Evolutionary conservation across 2,888 invertebrate genomes (phyloP), one percentile per base, ranked within the genome.

Genomic region (Salticus scenicus): DNA sequence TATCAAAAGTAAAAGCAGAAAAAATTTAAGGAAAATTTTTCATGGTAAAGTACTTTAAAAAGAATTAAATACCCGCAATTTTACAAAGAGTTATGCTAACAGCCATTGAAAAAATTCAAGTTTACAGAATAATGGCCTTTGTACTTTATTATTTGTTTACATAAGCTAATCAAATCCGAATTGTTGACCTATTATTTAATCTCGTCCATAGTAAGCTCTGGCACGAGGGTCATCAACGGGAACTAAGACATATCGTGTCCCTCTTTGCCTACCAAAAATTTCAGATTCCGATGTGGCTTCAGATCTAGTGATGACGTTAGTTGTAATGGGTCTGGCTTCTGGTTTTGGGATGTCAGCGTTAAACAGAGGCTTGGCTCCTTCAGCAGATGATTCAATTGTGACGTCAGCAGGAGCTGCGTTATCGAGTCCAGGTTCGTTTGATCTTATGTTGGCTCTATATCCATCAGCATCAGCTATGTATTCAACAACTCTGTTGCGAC

Each of bases 401-500:
- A 84, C 78, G 37, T 74, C 57, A 1, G 84, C 84, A n/a, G 84
- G 78, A 63, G 17, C 47, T 14, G 57, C 57, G 64, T 77, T 72
- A 27, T 86, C 72, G 20, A 75, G 75, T 57, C 82, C 82, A 8
- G 82, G 82, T 63, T 82, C 82, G 30, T 82, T 82, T 24, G 82
- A 75, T 2, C 64, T n/a, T 0, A 85, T 79, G 24, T 33, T n/a
- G 64, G 85, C 85, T 1, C 69, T 27, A 63, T 79, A 85, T 12
- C 85, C 85, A 0, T 63, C 74, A 10, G 78, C 24, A 17, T 30
- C 85, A 1, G 85, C 85, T 0, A 63, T 33, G 74, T 90, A 88
- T 89, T 90, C 78, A 88, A 90, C 37, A 85, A 88, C 47, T 14
- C 86, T 20, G 31, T 72, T 78, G 20, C 67, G 47, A 0, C 86